Conservation (phyloP, 2,888 invertebrate species). For the Erpobdella octoculata region DNA sequence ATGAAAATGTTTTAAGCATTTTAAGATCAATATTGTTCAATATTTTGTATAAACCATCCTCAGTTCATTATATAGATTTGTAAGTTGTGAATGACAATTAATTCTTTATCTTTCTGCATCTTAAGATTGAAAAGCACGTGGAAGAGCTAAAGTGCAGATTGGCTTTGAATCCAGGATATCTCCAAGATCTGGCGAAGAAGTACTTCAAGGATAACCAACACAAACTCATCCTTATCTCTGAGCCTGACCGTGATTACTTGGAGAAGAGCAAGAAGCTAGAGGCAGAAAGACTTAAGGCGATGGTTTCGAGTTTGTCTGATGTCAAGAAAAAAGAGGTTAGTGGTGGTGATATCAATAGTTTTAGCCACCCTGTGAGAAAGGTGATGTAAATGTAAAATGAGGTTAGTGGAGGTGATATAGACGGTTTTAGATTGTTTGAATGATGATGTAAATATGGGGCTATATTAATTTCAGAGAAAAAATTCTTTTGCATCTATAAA, state of each 20-base stretch:
- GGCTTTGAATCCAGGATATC: constrained; percentile 60
- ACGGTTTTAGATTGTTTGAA: no score
- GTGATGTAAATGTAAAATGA: neutral
- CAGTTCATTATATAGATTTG: no score
- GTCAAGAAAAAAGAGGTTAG: constrained; percentile 63
- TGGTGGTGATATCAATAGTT: no score
- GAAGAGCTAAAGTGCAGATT: constrained; percentile 59
- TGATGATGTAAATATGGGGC: no score
- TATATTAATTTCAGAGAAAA: no score
- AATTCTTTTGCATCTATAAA: no score
- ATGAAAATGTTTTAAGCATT: no score
- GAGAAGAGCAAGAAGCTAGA: constrained; percentile 62
- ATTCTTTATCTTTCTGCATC: no score
- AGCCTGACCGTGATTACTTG: constrained; percentile 60
- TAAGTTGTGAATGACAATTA: no score
- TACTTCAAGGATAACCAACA: constrained; percentile 75
- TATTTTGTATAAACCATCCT: no score
- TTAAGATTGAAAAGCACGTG: constrained; percentile 63
- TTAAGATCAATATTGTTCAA: no score
- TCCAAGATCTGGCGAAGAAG: constrained; percentile 61
- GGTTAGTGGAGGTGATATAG: no score
- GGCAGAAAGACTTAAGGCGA: constrained; percentile 60
- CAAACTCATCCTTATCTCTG: constrained; percentile 74
- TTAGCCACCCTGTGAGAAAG: neutral
- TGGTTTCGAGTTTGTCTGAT: constrained; percentile 58